These are phyloP conservation scores for Coracopsis vasa DNA, from an alignment of 2,113 vertebrate species.

Conservation along the genomic window DNA sequence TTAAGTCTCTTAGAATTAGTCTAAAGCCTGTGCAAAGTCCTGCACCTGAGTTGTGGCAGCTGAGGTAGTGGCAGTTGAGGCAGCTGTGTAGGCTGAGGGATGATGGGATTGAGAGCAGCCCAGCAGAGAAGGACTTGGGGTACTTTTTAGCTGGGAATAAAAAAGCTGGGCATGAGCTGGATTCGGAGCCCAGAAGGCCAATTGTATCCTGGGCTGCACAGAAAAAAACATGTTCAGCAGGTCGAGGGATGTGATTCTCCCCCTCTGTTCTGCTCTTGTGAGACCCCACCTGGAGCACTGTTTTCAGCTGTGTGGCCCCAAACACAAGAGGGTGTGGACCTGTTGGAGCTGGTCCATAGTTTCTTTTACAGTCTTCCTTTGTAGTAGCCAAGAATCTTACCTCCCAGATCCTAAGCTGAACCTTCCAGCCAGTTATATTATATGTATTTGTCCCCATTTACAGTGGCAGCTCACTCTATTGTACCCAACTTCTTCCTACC, in stretches of 20 bases:
- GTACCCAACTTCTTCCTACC: background rate
- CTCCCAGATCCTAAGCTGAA: background rate
- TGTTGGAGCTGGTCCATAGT: background rate
- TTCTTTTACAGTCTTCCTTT: background rate
- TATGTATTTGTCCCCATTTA: background rate
- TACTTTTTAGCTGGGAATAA: background rate
- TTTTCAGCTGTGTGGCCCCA: background rate
- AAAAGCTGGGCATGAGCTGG: background rate
- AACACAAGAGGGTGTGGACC: background rate
- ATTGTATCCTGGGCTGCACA: background rate
- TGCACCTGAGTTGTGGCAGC: background rate
- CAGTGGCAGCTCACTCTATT: background rate
- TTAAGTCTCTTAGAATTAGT: background rate
- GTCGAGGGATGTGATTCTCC: background rate
- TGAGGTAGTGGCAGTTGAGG: background rate
- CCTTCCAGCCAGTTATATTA: background rate
- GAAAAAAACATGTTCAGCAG: background rate
- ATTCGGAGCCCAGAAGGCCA: background rate
- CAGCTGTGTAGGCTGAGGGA: background rate
- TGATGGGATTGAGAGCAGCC: background rate
- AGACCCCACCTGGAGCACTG: background rate
- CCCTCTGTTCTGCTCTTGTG: background rate
- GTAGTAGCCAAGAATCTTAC: background rate
- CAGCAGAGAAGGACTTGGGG: background rate
- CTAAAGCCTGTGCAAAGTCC: background rate